A percentile compares a stretch with the other conserved stretches of the same genome.
phyloP scores from a whole-genome alignment of 2,113 vertebrate species.

The Litocranius walleri region DNA sequence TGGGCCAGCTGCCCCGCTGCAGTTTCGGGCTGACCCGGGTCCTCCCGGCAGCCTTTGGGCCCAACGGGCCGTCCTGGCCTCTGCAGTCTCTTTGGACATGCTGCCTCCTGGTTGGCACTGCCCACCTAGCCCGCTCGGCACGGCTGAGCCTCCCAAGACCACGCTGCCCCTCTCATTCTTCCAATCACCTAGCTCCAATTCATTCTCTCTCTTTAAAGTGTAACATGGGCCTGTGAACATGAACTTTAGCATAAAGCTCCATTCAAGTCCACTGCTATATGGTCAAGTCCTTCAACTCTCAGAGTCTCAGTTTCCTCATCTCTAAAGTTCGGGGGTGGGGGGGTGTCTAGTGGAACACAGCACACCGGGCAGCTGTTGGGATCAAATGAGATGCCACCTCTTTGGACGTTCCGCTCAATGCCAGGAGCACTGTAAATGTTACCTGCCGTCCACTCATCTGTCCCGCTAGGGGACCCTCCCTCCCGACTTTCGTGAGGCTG shows the following conservation, averaged over 20 bases:
- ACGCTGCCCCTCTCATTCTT: background rate
- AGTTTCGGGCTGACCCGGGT: background rate
- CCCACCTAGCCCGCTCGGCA: background rate
- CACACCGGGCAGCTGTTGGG: background rate
- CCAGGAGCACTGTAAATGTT: background rate
- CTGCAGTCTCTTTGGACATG: background rate
- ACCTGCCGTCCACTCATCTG: background rate
- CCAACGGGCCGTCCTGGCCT: background rate
- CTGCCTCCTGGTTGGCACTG: background rate
- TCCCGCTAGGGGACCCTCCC: background rate
- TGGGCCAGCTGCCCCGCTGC: background rate
- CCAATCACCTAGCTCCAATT: background rate
- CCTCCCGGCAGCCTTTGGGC: background rate
- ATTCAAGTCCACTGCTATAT: rapidly evolving
- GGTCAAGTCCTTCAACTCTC: background rate
- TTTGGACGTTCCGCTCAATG: background rate
- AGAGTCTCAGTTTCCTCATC: background rate
- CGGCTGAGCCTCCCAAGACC: background rate
- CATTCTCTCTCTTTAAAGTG: background rate
- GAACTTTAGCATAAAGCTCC: background rate
- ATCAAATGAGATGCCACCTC: background rate
- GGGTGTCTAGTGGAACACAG: background rate
- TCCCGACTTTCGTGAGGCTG: background rate
- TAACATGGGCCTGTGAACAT: background rate
- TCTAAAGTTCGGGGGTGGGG: background rate